Conservation (phyloP, 2,113 vertebrate genomes). For the Tricholaema leucomelas region DNA sequence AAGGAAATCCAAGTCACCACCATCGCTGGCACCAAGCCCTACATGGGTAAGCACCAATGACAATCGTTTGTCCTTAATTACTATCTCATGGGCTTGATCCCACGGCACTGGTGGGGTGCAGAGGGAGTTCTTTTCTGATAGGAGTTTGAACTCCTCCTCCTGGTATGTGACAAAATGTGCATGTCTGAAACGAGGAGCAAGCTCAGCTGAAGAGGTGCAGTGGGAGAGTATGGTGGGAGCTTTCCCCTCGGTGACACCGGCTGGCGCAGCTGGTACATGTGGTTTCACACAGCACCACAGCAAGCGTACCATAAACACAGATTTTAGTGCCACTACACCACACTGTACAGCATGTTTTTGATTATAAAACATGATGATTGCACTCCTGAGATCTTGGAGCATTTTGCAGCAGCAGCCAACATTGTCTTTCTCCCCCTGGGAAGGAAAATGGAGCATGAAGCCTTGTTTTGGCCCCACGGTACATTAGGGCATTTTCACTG, state of each 20-base stretch:
- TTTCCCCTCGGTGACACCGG: too few relatives aligned
- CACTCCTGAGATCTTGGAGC: neutral
- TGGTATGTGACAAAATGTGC: accelerated
- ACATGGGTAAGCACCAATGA: conserved; percentile 85
- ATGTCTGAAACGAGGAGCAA: neutral
- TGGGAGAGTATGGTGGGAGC: neutral
- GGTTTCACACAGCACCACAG: neutral
- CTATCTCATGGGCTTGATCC: neutral
- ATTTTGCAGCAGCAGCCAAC: neutral
- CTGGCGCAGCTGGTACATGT: neutral
- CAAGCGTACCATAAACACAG: too few relatives aligned
- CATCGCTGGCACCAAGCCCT: conserved; percentile 95
- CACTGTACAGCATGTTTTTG: neutral
- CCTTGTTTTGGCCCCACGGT: neutral
- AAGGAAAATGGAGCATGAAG: neutral
- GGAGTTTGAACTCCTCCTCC: neutral
- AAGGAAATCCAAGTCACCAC: conserved; percentile 86
- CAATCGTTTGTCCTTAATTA: accelerated
- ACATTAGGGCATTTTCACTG: neutral
- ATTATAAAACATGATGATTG: neutral
- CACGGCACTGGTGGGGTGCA: neutral
- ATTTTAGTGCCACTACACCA: neutral
- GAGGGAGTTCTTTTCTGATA: neutral
- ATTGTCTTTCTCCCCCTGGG: neutral
- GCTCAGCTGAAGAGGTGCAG: neutral